Evolutionary conservation across 2,888 invertebrate genomes (phyloP).

Genomic region (Acholoe squamosa): DNA sequence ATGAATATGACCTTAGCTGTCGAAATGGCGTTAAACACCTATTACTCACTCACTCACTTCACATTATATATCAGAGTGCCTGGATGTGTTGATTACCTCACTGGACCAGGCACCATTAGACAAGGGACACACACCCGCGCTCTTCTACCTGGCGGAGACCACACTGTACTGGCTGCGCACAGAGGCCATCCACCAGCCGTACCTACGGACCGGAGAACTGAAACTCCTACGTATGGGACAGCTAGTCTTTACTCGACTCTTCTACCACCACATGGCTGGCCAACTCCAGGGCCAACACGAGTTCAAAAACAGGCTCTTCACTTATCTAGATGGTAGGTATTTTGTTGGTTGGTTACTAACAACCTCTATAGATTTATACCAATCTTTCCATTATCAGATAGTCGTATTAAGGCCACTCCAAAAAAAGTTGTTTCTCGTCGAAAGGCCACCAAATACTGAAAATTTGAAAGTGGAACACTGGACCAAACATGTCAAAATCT

Average conservation of each 20-base stretch:
- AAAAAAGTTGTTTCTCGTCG: too few relatives aligned
- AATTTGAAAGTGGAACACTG: too few relatives aligned
- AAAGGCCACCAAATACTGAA: too few relatives aligned
- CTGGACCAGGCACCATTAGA: constrained; percentile 81
- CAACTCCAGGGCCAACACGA: constrained; percentile 80
- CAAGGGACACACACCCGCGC: constrained; percentile 80
- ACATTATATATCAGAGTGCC: constrained; percentile 76
- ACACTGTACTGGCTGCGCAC: constrained; percentile 82
- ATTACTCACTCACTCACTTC: too few relatives aligned
- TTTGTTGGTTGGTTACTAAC: too few relatives aligned
- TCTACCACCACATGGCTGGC: constrained; percentile 83
- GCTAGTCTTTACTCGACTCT: constrained; percentile 81
- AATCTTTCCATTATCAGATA: too few relatives aligned
- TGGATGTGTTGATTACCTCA: constrained; percentile 81
- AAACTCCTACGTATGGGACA: constrained; percentile 82
- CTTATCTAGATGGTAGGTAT: constrained; percentile 81
- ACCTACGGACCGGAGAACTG: constrained; percentile 81
- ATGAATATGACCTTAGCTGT: too few relatives aligned
- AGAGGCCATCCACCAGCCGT: constrained; percentile 81
- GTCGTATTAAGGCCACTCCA: too few relatives aligned
- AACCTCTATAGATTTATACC: too few relatives aligned
- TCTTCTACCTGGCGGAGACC: constrained; percentile 83
- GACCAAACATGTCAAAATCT: too few relatives aligned
- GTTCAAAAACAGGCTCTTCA: constrained; percentile 81
- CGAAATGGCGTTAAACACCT: too few relatives aligned